Percentiles rank a stretch among this genome's conserved stretches.
phyloP scores from a whole-genome alignment of 1,140 invertebrate species.

The Potamilus streckersoni region DNA sequence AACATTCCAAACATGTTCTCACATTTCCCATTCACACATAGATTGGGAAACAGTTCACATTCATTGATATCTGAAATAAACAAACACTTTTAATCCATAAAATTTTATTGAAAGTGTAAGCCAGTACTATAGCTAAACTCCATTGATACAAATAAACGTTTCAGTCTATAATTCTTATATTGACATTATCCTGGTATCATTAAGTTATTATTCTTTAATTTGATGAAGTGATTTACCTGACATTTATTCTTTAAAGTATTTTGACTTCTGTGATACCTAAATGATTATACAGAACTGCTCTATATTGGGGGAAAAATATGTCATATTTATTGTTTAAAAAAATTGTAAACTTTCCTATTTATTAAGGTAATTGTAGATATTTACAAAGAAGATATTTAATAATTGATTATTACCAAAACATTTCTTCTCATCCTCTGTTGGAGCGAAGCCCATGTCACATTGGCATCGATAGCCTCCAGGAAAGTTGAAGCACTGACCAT shows the following conservation, averaged over 20 bases:
- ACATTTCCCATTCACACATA: conserved; percentile 87
- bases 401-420: conserved; percentile 73
- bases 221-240: too few species aligned
- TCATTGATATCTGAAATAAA: conserved; percentile 84
- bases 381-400: too few species aligned
- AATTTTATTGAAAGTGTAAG: too few species aligned
- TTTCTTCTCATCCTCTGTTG: conserved; percentile 79
- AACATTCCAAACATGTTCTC: conserved; percentile 84
- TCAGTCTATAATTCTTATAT: not conserved
- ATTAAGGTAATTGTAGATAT: too few species aligned
- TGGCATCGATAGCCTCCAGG: conserved; percentile 88
- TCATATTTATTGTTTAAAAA: too few species aligned
- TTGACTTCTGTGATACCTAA: too few species aligned
- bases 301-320: too few species aligned
- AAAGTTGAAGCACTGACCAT: conserved; percentile 86
- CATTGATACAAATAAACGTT: too few species aligned
- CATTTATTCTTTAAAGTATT: too few species aligned
- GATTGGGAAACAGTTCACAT: conserved; percentile 86
- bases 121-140: too few species aligned
- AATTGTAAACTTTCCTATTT: too few species aligned
- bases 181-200: not conserved
- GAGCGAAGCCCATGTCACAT: conserved; percentile 85
- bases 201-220: not conserved
- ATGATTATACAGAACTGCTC: too few species aligned
- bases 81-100: not conserved